These are phyloP conservation scores for Orchesellides sinensis DNA, from an alignment of 2,888 invertebrate species.

Conservation along the genomic window DNA sequence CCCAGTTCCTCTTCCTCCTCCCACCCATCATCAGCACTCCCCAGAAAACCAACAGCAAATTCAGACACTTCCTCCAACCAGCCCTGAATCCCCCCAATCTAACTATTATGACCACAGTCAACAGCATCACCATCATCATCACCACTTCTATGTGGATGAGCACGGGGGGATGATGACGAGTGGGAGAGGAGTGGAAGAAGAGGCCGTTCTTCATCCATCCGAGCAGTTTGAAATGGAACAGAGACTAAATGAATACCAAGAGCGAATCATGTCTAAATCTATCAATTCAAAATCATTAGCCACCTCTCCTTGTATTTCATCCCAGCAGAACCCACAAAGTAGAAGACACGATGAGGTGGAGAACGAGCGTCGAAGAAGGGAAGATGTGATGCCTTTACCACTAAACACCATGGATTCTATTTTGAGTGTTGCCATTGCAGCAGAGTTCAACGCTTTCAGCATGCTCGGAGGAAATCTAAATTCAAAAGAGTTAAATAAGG, in stretches of 20 bases:
- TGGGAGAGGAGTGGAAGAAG: too few species aligned
- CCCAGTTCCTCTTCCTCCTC: background rate
- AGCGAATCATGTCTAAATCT: too few species aligned
- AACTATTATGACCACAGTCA: background rate
- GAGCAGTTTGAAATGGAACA: too few species aligned
- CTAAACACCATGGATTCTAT: constrained; percentile 86
- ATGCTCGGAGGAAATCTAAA: constrained; percentile 78
- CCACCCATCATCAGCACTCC: background rate
- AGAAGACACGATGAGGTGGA: background rate
- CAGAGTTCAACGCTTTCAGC: constrained; percentile 88
- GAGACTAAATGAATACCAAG: too few species aligned
- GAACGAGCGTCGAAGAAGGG: background rate
- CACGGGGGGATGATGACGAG: too few species aligned
- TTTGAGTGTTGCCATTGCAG: constrained; percentile 89
- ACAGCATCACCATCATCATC: too few species aligned
- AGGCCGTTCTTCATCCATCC: too few species aligned
- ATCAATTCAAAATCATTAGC: too few species aligned
- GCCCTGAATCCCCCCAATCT: background rate
- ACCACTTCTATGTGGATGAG: too few species aligned
- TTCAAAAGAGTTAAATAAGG: constrained; percentile 83
- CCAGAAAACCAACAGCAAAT: background rate
- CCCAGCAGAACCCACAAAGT: too few species aligned
- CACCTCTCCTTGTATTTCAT: background rate
- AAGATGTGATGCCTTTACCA: constrained; percentile 29
- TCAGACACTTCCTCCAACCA: background rate